Conservation (phyloP, 2,797 vertebrate genomes). For the Botia almorhae region DNA sequence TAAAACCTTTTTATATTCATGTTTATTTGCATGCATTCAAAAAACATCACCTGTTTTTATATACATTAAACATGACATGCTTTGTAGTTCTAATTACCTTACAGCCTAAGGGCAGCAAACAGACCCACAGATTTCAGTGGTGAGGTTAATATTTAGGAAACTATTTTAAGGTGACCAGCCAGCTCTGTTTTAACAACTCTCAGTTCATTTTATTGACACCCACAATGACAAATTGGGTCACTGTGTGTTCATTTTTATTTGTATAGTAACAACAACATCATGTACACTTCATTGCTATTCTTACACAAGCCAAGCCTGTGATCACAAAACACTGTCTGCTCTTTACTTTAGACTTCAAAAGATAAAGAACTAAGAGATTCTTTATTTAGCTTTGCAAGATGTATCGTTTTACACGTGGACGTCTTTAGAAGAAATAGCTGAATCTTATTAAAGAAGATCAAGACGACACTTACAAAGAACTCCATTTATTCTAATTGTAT, state of each 20-base stretch:
- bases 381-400: neutral
- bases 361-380: neutral
- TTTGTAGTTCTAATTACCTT: neutral
- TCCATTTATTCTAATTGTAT: neutral
- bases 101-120: neutral
- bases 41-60: neutral
- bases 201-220: conserved; percentile 24
- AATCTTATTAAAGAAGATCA: neutral
- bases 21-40: neutral
- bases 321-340: neutral
- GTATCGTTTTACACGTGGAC: neutral
- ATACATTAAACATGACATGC: conserved; percentile 1
- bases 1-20: neutral
- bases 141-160: conserved; percentile 5
- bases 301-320: conserved; percentile 10
- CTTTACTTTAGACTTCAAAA: neutral
- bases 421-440: neutral
- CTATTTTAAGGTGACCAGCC: conserved; percentile 33
- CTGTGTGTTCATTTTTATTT: conserved; percentile 47
- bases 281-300: conserved; percentile 45
- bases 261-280: conserved; percentile 41
- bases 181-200: conserved; percentile 28
- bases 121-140: neutral
- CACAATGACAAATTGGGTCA: conserved; percentile 38
- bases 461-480: neutral